phyloP scores from a whole-genome alignment of 2,888 invertebrate genomes.

The Acleris cristana region DNA sequence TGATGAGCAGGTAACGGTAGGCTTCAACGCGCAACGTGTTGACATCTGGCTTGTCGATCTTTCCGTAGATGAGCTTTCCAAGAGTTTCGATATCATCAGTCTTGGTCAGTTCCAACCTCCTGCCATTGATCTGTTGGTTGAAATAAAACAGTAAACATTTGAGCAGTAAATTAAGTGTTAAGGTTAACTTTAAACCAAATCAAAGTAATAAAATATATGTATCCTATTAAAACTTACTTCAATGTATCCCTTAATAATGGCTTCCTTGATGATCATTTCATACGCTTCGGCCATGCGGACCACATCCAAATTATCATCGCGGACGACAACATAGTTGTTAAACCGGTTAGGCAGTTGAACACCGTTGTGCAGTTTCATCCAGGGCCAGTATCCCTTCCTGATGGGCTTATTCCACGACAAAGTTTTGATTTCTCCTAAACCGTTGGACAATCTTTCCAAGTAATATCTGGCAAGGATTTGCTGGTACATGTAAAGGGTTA shows the following conservation, averaged over 20 bases:
- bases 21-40: conserved; percentile 64
- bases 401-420: conserved; percentile 75
- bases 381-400: conserved; percentile 83
- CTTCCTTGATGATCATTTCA: conserved; percentile 83
- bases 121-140: conserved; percentile 64
- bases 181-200: background rate
- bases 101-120: conserved; percentile 65
- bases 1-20: conserved; percentile 84
- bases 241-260: conserved; percentile 81
- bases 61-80: conserved; percentile 79
- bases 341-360: conserved; percentile 79
- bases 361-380: conserved; percentile 81
- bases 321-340: conserved; percentile 67
- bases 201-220: background rate
- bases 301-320: conserved; percentile 58
- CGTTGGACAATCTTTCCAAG: conserved; percentile 80
- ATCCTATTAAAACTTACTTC: conserved; percentile 62
- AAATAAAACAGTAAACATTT: conserved; percentile 29
- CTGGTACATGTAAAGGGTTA: conserved; percentile 85
- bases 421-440: conserved; percentile 71
- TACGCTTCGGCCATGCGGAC: conserved; percentile 64
- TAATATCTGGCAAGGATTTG: conserved; percentile 86
- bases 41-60: conserved; percentile 67
- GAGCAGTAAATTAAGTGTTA: background rate
- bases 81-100: conserved; percentile 80